Conservation (phyloP, 2,113 vertebrate genomes). For the Hippopotamus amphibius region DNA sequence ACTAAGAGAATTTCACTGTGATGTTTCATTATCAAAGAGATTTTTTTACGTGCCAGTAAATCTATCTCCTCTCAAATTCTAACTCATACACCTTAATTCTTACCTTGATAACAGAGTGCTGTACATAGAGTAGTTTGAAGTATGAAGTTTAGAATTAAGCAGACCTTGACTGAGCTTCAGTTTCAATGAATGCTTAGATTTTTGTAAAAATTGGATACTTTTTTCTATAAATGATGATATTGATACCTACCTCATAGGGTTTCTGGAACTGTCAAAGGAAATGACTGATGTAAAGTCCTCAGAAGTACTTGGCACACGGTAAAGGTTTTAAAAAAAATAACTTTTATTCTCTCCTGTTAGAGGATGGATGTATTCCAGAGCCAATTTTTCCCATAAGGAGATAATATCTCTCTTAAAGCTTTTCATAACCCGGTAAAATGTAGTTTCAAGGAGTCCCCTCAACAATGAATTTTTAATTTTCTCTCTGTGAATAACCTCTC, state of each 20-base stretch:
- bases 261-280: constrained; percentile 6
- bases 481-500: background rate
- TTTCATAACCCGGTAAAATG: background rate
- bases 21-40: background rate
- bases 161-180: background rate
- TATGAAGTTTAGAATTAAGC: background rate
- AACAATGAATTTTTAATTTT: background rate
- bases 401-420: background rate
- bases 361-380: background rate
- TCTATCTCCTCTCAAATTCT: background rate
- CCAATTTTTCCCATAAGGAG: background rate
- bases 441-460: background rate
- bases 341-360: background rate
- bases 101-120: background rate
- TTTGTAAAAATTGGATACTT: background rate
- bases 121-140: background rate
- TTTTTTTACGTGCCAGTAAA: background rate
- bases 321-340: background rate
- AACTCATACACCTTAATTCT: background rate
- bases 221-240: background rate
- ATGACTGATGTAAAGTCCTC: background rate
- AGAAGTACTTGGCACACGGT: background rate
- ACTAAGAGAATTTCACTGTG: background rate
- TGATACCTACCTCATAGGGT: background rate
- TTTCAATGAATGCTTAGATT: background rate